These are phyloP conservation scores for Pinctada fucata DNA, from an alignment of 2,888 invertebrate species.

Conservation along the genomic window DNA sequence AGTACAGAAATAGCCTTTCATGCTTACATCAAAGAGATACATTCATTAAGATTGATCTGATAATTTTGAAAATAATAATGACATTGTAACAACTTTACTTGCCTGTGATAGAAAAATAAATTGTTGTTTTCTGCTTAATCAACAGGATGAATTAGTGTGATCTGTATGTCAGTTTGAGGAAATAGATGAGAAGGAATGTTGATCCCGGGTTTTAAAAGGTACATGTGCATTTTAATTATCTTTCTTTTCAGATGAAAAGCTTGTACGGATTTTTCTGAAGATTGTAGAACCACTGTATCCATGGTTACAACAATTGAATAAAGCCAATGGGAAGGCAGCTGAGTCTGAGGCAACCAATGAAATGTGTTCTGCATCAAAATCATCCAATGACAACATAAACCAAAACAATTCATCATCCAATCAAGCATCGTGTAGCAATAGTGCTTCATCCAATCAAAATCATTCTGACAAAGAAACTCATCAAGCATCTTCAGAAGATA, in stretches of 20 bases:
- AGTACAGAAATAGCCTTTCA: too few relatives aligned
- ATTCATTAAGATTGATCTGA: too few relatives aligned
- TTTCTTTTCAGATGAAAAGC: constrained; percentile 59
- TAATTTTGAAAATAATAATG: too few relatives aligned
- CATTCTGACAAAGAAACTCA: not conserved
- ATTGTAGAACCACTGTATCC: constrained; percentile 66
- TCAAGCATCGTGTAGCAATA: not conserved
- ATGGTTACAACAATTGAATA: constrained; percentile 41
- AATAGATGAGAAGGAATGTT: too few relatives aligned
- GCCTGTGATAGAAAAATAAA: too few relatives aligned
- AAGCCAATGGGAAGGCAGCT: not conserved
- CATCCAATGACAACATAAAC: constrained; percentile 4
- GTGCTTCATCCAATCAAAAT: not conserved
- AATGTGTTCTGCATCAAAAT: constrained; percentile 1
- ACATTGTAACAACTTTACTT: too few relatives aligned
- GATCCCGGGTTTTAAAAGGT: too few relatives aligned
- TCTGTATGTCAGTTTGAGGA: too few relatives aligned
- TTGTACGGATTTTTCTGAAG: constrained; percentile 67
- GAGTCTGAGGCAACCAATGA: not conserved
- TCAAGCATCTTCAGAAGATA: constrained; percentile 6
- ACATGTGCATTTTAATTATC: too few relatives aligned
- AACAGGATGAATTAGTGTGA: too few relatives aligned
- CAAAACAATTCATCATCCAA: constrained; percentile 8
- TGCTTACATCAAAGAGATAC: too few relatives aligned
- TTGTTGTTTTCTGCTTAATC: too few relatives aligned